Base-by-base conservation (phyloP, 1,140 invertebrate genomes). In the Chrysoperla carnea region DNA sequence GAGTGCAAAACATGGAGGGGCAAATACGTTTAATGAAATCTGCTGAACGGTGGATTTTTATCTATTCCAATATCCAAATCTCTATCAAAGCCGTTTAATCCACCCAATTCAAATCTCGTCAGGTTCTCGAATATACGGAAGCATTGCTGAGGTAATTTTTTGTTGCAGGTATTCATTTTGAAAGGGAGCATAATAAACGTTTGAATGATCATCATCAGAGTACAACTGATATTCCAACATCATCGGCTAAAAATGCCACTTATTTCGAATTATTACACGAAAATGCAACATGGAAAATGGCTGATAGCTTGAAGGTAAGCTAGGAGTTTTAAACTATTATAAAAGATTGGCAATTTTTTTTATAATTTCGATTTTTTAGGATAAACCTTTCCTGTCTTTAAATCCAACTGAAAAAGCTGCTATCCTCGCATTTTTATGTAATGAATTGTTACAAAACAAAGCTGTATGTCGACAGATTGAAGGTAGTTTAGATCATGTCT, bases 371-470 rank as follows among this genome's bases (percentile, higher is more conserved):
- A 23, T 23, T 53, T 63, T 89, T 1, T 72, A 77, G 42, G 76
- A 81, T 56, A 81, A 80, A 40, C 84, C 88, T 1, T 93, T 90
- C 61, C 71, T 90, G 40, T 76, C 89, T 0, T 63, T 94, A 5
- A 88, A 81, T 62, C 75, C 88, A 6, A 84, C 82, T 1, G 74
- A 81, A 42, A 95, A 95, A 59, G 78, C 85, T 0, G 76, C 81
- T 45, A 86, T 94, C 56, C 61, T 95, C 28, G 84, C 82, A 4
- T 91, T 86, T 61, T 69, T 96, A 2, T 94, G 90, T 63, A 89
- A 96, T 65, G 90, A 96, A 64, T 68, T 96, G 50, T 66, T 94
- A 37, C 86, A 90, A 61, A 92, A 91, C 59, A 90, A 91, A 65
- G 75, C 83, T 35, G 80, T 94, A 47, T 69, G 86, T 48, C 67